Evolutionary conservation across 2,113 vertebrate genomes (phyloP), one percentile per base, ranked within the genome.

Genomic region (Piprites chloris): DNA sequence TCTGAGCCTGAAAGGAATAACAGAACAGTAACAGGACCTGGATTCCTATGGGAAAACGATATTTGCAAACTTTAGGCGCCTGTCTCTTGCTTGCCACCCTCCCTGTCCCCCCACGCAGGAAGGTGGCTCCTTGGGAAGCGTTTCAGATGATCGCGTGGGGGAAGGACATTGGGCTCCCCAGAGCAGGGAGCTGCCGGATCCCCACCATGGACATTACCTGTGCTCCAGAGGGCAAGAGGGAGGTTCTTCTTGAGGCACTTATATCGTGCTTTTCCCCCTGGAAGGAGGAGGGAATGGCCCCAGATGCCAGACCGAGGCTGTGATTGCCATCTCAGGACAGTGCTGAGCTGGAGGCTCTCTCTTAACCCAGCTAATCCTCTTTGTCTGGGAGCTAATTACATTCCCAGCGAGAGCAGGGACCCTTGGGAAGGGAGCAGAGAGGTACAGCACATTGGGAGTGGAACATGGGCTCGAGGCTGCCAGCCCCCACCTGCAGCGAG

Each of bases 291-390:
- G 32, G 21, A 12, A 8, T 1, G 11, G 53, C 27, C n/a, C 82
- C 76, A 87, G 89, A 87, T 1, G 0, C 73, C 87, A 89, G 87
- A 67, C 30, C 0, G 3, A 33, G 53, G 44, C 62, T 62, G 56
- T 59, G 69, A 89, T 81, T 89, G 81, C 59, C 30, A 47, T 7
- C 11, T 32, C 3, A 10, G 63, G 84, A 82, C 50, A 63, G 68
- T 9, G 26, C 52, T 67, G 78, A 95, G 85, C 85, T 87, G 53
- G 35, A 83, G 61, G 67, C 50, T 76, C 68, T 67, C 80, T 75
- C 75, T 91, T 95, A 96, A 85, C 87, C 41, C 27, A 0, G 14
- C 18, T 95, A 95, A 97, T 95, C 94, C 87, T 96, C 96, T 95
- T 96, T 94, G 94, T 35, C 69, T 12, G 2, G 69, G 58, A 95